Conservation (phyloP, 2,113 vertebrate genomes). For the Pampusana beccarii region DNA sequence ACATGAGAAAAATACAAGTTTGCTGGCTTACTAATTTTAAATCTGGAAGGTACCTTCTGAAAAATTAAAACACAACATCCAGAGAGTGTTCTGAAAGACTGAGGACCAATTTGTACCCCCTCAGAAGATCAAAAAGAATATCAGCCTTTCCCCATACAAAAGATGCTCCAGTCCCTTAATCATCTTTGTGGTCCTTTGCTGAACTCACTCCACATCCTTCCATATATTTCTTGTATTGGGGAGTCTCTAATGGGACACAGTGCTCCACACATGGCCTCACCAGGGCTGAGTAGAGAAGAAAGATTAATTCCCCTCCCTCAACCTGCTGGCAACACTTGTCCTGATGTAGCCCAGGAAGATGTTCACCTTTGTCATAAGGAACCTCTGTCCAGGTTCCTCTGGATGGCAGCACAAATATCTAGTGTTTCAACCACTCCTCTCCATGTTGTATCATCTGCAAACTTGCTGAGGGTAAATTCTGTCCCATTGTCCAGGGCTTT, state of each 20-base stretch:
- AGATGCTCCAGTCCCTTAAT: not conserved
- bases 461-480: not conserved
- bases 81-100: not conserved
- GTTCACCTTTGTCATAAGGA: accelerated
- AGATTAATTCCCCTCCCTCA: not conserved
- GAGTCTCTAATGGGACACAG: not conserved
- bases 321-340: not conserved
- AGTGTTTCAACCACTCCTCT: not conserved
- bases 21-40: not conserved
- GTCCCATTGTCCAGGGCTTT: not conserved
- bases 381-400: not conserved
- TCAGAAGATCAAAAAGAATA: not conserved
- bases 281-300: not conserved
- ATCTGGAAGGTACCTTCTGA: not conserved
- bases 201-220: not conserved
- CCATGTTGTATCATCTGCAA: not conserved
- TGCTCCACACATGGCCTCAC: accelerated
- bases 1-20: not conserved
- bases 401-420: not conserved
- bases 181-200: not conserved
- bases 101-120: not conserved
- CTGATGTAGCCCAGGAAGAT: accelerated
- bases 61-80: not conserved
- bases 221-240: not conserved
- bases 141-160: not conserved